Conservation (phyloP, 2,797 vertebrate genomes). For the Myripristis murdjan region DNA sequence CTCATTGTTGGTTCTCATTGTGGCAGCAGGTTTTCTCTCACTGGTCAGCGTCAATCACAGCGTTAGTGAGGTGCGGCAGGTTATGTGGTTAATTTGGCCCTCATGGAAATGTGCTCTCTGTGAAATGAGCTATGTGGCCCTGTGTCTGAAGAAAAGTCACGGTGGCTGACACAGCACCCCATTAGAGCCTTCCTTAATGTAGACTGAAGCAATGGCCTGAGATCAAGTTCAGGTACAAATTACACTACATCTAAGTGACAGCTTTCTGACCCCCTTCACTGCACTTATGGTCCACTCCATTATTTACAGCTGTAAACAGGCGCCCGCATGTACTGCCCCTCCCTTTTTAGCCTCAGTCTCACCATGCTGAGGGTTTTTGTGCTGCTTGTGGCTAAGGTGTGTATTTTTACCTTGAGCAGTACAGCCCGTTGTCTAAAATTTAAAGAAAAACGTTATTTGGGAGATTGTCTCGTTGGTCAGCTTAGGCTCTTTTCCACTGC, state of each 20-base stretch:
- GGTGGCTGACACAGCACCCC: conserved; percentile 42
- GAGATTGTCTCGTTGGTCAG: too few relatives aligned
- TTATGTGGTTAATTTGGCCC: conserved; percentile 57
- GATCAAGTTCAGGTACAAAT: conserved; percentile 68
- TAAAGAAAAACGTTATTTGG: neutral
- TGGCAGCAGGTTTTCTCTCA: conserved; percentile 35
- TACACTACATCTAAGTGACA: conserved; percentile 56
- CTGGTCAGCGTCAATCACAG: conserved; percentile 39
- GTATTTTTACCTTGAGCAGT: neutral
- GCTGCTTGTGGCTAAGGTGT: conserved; percentile 1
- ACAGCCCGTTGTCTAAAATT: neutral
- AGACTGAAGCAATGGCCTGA: conserved; percentile 57
- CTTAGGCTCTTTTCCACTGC: too few relatives aligned
- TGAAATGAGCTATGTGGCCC: conserved; percentile 44
- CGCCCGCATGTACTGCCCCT: neutral
- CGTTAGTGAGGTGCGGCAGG: conserved; percentile 35
- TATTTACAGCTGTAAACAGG: conserved; percentile 70
- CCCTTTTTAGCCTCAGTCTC: neutral
- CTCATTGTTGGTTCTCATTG: conserved; percentile 9
- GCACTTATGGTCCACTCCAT: conserved; percentile 50
- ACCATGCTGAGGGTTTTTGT: conserved; percentile 4
- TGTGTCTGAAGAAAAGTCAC: conserved; percentile 51
- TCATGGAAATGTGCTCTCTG: conserved; percentile 48
- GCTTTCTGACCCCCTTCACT: conserved; percentile 45
- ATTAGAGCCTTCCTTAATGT: conserved; percentile 54